Percentiles rank a stretch among this genome's conserved stretches.
phyloP scores from a whole-genome alignment of 2,797 vertebrate genomes.

The Corythornis leucogaster region DNA sequence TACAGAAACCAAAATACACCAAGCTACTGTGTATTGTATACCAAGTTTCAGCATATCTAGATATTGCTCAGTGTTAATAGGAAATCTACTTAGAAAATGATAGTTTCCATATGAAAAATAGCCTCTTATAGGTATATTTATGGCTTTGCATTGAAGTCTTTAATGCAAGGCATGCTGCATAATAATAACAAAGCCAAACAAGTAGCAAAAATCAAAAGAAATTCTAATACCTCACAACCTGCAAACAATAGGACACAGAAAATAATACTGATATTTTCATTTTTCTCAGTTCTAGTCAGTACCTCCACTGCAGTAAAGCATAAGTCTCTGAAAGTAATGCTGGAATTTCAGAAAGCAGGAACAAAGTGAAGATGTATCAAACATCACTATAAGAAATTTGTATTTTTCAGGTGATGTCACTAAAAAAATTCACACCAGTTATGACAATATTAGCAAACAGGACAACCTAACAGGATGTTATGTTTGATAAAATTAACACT shows the following conservation, averaged over 20 bases:
- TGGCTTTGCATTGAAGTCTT: background rate
- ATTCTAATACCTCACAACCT: background rate
- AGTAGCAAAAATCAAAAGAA: background rate
- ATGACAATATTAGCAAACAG: background rate
- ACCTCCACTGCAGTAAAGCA: background rate
- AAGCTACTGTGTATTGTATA: background rate
- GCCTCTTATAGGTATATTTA: background rate
- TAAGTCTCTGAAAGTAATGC: background rate
- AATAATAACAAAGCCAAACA: background rate
- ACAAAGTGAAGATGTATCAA: background rate
- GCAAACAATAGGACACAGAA: background rate
- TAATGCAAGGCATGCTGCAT: background rate
- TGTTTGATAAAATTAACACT: background rate
- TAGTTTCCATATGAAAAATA: background rate
- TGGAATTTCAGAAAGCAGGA: background rate
- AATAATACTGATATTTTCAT: background rate
- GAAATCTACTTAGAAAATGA: background rate
- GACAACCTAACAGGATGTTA: background rate
- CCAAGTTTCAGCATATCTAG: background rate
- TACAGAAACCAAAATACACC: background rate
- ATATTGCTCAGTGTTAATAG: background rate
- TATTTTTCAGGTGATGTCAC: background rate
- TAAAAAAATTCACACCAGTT: background rate
- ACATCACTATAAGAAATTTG: background rate
- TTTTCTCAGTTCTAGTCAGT: background rate